phyloP scores from a whole-genome alignment of 2,888 invertebrate genomes.

The Pegoplata infirma region DNA sequence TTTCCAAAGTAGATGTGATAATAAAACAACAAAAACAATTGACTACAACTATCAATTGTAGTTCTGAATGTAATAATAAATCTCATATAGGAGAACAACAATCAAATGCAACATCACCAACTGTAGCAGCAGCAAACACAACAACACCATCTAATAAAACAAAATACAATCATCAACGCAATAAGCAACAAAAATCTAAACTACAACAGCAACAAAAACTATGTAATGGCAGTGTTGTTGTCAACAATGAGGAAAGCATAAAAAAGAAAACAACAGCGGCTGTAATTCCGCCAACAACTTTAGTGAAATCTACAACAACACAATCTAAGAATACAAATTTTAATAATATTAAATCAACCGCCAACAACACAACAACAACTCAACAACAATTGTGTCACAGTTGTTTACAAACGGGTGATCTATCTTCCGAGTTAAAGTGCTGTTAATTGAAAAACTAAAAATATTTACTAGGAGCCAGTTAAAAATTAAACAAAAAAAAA shows the following conservation, averaged over 20 bases:
- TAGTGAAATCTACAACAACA: slow-evolving; percentile 19
- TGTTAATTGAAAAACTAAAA: slow-evolving; percentile 33
- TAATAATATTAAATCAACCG: slow-evolving; percentile 37
- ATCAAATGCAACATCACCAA: background rate
- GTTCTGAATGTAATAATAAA: background rate
- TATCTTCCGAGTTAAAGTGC: slow-evolving; percentile 56
- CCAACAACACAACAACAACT: slow-evolving; percentile 17
- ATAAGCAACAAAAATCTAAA: slow-evolving; percentile 30
- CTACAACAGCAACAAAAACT: slow-evolving; percentile 25
- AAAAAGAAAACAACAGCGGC: slow-evolving; percentile 10
- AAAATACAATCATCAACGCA: slow-evolving; percentile 56
- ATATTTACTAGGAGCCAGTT: slow-evolving; percentile 47
- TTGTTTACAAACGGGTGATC: slow-evolving; percentile 51
- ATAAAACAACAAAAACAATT: slow-evolving; percentile 42
- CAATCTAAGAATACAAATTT: slow-evolving; percentile 26
- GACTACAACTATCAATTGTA: slow-evolving; percentile 10
- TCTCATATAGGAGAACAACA: slow-evolving; percentile 10
- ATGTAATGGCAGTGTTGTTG: slow-evolving; percentile 8
- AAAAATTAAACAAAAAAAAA: slow-evolving; percentile 5
- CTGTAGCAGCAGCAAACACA: slow-evolving; percentile 8
- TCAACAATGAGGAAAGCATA: background rate
- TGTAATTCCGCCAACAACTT: slow-evolving; percentile 10
- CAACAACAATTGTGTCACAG: slow-evolving; percentile 42
- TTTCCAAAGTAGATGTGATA: slow-evolving; percentile 58
- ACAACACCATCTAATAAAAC: slow-evolving; percentile 36